Percentiles rank a stretch among this genome's conserved stretches.
Evolutionary conservation across 1,140 invertebrate species (phyloP).

Genomic region (Papilio machaon): DNA sequence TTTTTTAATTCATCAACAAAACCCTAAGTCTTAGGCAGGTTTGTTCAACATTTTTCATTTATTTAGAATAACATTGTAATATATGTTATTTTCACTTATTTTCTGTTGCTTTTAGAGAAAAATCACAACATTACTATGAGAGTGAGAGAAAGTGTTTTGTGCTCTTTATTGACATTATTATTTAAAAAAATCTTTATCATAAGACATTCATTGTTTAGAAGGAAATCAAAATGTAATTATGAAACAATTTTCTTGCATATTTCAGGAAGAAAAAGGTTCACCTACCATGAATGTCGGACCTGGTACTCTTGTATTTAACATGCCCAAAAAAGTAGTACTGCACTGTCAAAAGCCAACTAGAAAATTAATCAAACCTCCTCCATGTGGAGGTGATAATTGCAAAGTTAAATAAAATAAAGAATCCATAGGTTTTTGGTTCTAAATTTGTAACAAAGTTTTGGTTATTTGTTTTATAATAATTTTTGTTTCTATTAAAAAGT

Average conservation of each 20-base stretch:
- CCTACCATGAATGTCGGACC: background rate
- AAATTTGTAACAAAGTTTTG: constrained; percentile 20
- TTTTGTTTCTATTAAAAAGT: constrained; percentile 33
- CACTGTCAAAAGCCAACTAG: background rate
- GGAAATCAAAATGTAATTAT: background rate
- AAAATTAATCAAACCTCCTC: background rate
- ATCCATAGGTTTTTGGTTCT: constrained; percentile 1
- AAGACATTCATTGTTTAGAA: background rate
- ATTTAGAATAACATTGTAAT: background rate
- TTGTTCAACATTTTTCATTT: background rate
- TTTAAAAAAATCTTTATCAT: background rate
- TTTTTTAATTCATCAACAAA: background rate
- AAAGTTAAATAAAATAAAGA: background rate
- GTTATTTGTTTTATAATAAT: background rate
- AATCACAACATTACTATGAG: background rate
- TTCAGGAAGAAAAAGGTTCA: constrained; percentile 1
- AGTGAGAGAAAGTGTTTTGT: background rate
- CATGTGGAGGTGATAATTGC: background rate
- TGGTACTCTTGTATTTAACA: constrained; percentile 16
- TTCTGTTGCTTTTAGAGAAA: background rate
- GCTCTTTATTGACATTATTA: background rate
- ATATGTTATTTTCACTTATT: background rate
- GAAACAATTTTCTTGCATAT: background rate
- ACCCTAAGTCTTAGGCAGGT: background rate
- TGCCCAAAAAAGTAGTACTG: background rate